Conservation (phyloP, 2,113 vertebrate genomes). For the Terrapene triunguis region DNA sequence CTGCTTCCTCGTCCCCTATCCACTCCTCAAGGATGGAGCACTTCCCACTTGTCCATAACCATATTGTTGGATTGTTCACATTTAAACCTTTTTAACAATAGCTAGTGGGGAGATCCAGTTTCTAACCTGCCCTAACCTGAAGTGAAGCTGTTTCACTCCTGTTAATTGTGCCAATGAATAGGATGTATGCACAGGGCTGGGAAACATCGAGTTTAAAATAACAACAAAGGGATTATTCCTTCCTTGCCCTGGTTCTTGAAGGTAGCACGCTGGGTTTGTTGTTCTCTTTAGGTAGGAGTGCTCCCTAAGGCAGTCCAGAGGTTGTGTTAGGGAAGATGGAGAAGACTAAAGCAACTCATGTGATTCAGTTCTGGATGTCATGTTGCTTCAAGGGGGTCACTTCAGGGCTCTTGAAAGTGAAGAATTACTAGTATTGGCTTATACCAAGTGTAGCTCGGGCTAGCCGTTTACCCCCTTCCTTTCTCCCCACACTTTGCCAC, state of each 20-base stretch:
- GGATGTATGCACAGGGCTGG: background rate
- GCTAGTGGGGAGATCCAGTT: background rate
- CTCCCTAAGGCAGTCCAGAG: slow-evolving; percentile 37
- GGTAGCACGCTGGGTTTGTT: background rate
- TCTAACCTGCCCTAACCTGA: background rate
- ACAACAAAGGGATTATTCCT: slow-evolving; percentile 52
- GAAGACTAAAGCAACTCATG: background rate
- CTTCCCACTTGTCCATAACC: background rate
- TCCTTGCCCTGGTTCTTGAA: background rate
- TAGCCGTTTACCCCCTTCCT: background rate
- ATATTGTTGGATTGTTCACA: background rate
- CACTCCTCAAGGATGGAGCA: background rate
- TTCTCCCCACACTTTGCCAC: background rate
- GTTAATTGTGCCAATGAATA: background rate
- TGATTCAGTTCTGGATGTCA: background rate
- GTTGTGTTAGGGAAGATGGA: slow-evolving; percentile 8
- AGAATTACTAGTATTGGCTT: background rate
- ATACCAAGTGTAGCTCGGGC: background rate
- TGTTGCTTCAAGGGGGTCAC: background rate
- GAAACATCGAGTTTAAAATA: background rate
- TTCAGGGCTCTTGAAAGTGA: background rate
- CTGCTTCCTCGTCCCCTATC: background rate
- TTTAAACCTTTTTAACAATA: background rate
- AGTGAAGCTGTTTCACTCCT: background rate
- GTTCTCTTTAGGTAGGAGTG: background rate